A percentile compares a stretch with the other conserved stretches of the same genome.
These are phyloP conservation scores for Sinelater perroti DNA, from an alignment of 2,888 invertebrate genomes.

Conservation along the genomic window DNA sequence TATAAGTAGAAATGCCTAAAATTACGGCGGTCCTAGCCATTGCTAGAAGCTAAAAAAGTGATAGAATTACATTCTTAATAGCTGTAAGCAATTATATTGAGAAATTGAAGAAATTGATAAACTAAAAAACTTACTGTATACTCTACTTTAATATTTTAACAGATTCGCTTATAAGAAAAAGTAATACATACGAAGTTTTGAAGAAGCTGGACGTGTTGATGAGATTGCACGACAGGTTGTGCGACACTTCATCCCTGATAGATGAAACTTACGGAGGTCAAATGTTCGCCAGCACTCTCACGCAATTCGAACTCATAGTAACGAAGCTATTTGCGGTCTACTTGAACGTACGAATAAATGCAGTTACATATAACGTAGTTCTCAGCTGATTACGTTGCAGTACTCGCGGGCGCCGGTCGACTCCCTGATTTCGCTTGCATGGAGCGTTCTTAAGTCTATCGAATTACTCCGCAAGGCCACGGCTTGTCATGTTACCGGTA, in stretches of 20 bases:
- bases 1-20: too few relatives aligned
- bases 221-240: constrained; percentile 6
- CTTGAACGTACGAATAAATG: not conserved
- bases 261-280: constrained; percentile 14
- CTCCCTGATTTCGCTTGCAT: constrained; percentile 6
- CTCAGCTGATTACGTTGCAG: not conserved
- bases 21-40: too few relatives aligned
- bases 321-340: not conserved
- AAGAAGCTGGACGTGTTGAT: constrained; percentile 1
- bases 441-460: not conserved
- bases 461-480: constrained; percentile 11
- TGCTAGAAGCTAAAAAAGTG: too few relatives aligned
- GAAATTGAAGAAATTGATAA: too few relatives aligned
- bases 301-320: constrained; percentile 7
- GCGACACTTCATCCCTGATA: constrained; percentile 6
- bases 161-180: not conserved
- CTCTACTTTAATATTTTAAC: not conserved
- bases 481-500: constrained; percentile 17
- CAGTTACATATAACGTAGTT: not conserved
- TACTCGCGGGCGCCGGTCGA: not conserved
- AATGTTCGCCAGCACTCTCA: constrained; percentile 13
- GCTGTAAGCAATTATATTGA: too few relatives aligned
- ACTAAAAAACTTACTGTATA: too few relatives aligned
- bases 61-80: too few relatives aligned
- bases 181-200: not conserved